Base-by-base conservation (phyloP, 2,888 invertebrate genomes). In the Meta bourneti region DNA sequence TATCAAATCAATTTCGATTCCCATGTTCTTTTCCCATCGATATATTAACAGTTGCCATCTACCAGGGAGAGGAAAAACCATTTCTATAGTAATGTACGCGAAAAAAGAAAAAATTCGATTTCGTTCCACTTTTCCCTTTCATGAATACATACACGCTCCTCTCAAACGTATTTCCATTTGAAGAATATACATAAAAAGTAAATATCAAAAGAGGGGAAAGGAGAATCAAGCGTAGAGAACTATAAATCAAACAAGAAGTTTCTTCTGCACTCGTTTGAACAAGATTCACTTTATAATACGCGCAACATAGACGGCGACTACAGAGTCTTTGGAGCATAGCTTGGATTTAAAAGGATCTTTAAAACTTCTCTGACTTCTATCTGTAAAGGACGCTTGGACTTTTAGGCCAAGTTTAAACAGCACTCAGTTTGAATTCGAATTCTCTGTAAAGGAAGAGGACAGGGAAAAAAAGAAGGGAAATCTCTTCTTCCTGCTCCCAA, bases 381-480 rank as follows among this genome's bases (percentile, higher is more conserved):
- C 54, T n/a, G n/a, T 16, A 83, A 71, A 81, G 49, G 80, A 69
- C 54, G 72, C 16, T 51, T 54, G 80, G 89, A 89, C 82, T 89
- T 82, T 83, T 77, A 75, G 82, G 77, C 88, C 80, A 51, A 89
- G 82, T 89, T 89, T 89, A 81, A 89, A 83, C 89, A 78, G 79
- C 83, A 83, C 75, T 89, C 70, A 70, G 71, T 19, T 83, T 71
- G 89, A 83, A 83, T 89, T 79, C 78, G 77, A 78, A 89, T 89
- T 89, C 74, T 20, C 52, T 69, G 61, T 54, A 54, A 49, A 61
- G 75, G 34, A 13, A 61, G 54, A 48, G 16, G 20, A 20, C 5
- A 19, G 13, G 69, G 7, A 78, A 78, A 20, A 49, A 78, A 9
- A 9, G 16, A 61, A 61, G 61, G 11, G 11, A 70, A 0, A 54